Percentiles rank a stretch among this genome's conserved stretches.
Evolutionary conservation across 1,140 invertebrate species (phyloP).

Genomic region (Dreissena rostriformis): DNA sequence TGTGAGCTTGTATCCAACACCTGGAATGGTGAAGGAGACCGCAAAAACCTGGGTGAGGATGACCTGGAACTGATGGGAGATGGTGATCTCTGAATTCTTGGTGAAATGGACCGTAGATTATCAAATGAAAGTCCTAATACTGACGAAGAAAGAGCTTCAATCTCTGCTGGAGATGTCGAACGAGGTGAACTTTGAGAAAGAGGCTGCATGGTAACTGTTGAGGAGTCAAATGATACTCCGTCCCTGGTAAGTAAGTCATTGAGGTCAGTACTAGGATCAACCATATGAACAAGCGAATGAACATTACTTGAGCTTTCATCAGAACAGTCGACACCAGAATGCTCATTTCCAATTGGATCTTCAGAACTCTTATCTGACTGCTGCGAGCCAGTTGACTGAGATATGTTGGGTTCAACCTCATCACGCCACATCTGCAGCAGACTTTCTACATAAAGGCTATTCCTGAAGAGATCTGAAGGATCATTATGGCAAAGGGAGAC

Average conservation of each 20-base stretch:
- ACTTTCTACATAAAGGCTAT: constrained; percentile 32
- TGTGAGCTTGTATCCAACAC: constrained; percentile 23
- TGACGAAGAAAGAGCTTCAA: constrained; percentile 30
- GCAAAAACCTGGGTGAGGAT: constrained; percentile 39
- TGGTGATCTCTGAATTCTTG: constrained; percentile 32
- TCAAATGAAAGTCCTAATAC: constrained; percentile 12
- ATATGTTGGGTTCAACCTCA: neutral
- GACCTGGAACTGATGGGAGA: constrained; percentile 34
- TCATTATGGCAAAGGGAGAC: neutral
- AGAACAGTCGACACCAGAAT: too few species aligned
- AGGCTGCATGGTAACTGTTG: neutral
- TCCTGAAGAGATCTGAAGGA: neutral
- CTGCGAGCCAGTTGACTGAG: neutral
- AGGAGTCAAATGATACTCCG: neutral
- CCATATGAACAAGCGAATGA: constrained; percentile 1
- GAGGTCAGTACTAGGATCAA: neutral
- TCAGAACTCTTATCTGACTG: neutral
- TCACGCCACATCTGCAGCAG: constrained; percentile 22
- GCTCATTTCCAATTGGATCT: neutral
- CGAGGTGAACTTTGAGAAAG: constrained; percentile 27
- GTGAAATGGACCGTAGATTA: constrained; percentile 30
- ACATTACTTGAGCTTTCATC: neutral
- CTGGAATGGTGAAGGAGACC: constrained; percentile 42
- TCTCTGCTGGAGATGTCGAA: constrained; percentile 23
- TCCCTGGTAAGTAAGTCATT: neutral